Conservation (phyloP, 2,888 invertebrate species). For the Amphipoea lucens region DNA sequence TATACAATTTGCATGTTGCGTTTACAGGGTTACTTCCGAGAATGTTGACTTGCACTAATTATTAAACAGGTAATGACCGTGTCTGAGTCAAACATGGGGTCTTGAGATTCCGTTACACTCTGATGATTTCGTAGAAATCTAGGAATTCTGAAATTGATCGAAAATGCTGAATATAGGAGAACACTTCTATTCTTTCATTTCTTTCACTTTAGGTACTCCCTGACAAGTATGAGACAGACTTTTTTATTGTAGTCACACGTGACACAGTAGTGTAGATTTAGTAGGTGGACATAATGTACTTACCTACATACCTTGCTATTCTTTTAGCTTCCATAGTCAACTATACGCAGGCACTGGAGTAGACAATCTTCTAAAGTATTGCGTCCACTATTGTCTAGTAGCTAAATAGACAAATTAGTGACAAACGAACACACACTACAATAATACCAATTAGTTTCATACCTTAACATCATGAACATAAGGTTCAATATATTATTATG, state of each 20-base stretch:
- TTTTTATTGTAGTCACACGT: background rate
- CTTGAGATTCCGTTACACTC: conserved; percentile 2
- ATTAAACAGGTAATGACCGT: conserved; percentile 10
- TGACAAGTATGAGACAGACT: too few species aligned
- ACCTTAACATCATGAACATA: background rate
- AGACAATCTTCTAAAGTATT: conserved; percentile 58
- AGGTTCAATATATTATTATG: background rate
- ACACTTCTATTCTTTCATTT: background rate
- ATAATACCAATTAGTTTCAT: background rate
- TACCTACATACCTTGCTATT: background rate
- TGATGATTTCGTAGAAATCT: background rate
- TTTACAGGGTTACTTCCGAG: conserved; percentile 48
- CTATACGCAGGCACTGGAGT: conserved; percentile 29
- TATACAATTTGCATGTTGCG: conserved; percentile 67
- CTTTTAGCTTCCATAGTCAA: conserved; percentile 22
- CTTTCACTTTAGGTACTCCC: too few species aligned
- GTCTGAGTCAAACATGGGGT: background rate
- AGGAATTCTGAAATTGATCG: background rate
- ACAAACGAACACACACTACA: conserved; percentile 38
- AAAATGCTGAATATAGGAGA: background rate
- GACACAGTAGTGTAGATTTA: background rate
- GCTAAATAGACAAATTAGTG: conserved; percentile 44
- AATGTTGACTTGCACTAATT: conserved; percentile 57
- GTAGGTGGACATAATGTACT: background rate
- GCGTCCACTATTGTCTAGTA: conserved; percentile 37